phyloP scores from a whole-genome alignment of 2,888 invertebrate species.

The Taenaris catops region DNA sequence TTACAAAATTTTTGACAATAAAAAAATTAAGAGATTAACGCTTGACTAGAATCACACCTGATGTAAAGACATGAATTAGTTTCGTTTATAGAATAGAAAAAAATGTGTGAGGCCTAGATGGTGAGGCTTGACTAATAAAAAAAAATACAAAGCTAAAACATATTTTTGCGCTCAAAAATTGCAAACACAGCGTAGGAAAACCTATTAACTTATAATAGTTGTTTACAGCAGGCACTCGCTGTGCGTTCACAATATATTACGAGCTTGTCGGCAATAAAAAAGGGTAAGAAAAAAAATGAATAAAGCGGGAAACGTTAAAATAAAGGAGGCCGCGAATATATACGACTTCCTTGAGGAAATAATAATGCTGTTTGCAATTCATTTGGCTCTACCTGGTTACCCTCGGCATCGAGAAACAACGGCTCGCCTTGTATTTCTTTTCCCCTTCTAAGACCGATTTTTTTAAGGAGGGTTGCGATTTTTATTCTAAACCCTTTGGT shows the following conservation, averaged over 20 bases:
- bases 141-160: no score
- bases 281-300: slow-evolving; percentile 71
- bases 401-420: slow-evolving; percentile 71
- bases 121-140: no score
- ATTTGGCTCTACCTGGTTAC: slow-evolving; percentile 77
- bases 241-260: slow-evolving; percentile 77
- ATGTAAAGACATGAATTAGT: no score
- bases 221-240: slow-evolving; percentile 70
- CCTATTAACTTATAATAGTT: slow-evolving; percentile 73
- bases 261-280: slow-evolving; percentile 75
- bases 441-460: slow-evolving; percentile 55
- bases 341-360: slow-evolving; percentile 80
- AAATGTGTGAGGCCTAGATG: no score
- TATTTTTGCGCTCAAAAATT: no score
- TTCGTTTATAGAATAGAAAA: no score
- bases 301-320: slow-evolving; percentile 73
- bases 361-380: slow-evolving; percentile 81
- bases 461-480: slow-evolving; percentile 61
- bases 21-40: no score
- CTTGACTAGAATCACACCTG: no score
- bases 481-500: slow-evolving; percentile 70
- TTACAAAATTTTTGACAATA: no score
- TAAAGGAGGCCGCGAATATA: slow-evolving; percentile 75
- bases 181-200: no score
- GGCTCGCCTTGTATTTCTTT: slow-evolving; percentile 49